A percentile compares a stretch with the other conserved stretches of the same genome.
These are phyloP conservation scores for Euproctis similis DNA, from an alignment of 2,888 invertebrate genomes.

Conservation along the genomic window DNA sequence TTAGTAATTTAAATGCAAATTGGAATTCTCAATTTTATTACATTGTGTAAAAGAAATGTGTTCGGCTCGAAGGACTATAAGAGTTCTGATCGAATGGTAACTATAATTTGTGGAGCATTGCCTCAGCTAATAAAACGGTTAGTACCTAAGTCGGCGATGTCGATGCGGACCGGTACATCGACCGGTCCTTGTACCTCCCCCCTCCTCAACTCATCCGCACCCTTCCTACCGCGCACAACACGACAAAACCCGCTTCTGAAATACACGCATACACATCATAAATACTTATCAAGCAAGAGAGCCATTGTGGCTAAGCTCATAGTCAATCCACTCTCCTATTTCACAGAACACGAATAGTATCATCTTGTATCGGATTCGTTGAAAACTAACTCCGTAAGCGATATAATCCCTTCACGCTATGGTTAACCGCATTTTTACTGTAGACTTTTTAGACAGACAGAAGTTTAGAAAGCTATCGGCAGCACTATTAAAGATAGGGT, in stretches of 20 bases:
- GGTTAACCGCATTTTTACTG: constrained; percentile 55
- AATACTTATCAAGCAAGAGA: constrained; percentile 61
- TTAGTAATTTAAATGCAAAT: not conserved
- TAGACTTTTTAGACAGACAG: constrained; percentile 14
- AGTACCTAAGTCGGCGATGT: constrained; percentile 60
- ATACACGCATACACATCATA: constrained; percentile 67
- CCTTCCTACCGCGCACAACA: constrained; percentile 33
- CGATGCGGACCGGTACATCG: constrained; percentile 66
- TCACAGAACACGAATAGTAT: constrained; percentile 41
- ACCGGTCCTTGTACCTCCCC: too few species aligned
- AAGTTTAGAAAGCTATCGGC: too few species aligned
- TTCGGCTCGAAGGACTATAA: constrained; percentile 33
- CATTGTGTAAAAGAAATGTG: constrained; percentile 21
- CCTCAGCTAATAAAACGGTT: constrained; percentile 72
- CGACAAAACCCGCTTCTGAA: constrained; percentile 53
- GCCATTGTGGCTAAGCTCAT: constrained; percentile 57
- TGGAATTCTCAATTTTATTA: too few species aligned
- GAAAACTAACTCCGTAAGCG: constrained; percentile 44
- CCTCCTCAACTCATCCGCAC: too few species aligned
- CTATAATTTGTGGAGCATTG: constrained; percentile 66
- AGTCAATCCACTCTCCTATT: constrained; percentile 61
- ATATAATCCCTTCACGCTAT: constrained; percentile 44
- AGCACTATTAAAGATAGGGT: too few species aligned
- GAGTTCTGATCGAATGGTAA: constrained; percentile 45
- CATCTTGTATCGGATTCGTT: constrained; percentile 47